Percentiles rank a stretch among this genome's conserved stretches.
Conservation (phyloP, 2,113 vertebrate species). For the Macrotis lagotis region DNA sequence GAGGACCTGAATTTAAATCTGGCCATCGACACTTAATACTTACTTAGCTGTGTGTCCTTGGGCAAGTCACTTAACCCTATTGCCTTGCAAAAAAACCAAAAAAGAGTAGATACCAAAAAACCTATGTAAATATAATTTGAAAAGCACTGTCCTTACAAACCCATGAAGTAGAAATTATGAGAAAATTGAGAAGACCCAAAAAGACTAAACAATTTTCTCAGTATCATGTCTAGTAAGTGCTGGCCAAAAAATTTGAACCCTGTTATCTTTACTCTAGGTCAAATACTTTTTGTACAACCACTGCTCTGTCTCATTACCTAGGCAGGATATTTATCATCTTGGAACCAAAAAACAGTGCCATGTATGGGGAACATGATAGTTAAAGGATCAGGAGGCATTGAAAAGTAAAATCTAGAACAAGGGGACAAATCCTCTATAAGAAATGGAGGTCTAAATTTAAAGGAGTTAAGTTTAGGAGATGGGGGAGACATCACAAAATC, state of each 20-base stretch:
- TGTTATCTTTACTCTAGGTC: not conserved
- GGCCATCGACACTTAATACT: no score
- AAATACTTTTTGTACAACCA: not conserved
- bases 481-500: not conserved
- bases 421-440: not conserved
- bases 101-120: no score
- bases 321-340: constrained; percentile 3
- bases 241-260: not conserved
- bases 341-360: not conserved
- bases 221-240: no score
- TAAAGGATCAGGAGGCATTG: not conserved
- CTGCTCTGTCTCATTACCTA: not conserved
- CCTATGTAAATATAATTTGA: no score
- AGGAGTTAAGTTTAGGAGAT: not conserved
- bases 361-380: not conserved
- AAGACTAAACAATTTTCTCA: no score
- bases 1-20: no score
- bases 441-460: not conserved
- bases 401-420: not conserved
- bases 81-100: no score
- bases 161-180: no score
- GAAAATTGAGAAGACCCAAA: no score
- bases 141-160: no score
- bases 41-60: no score
- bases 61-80: no score